Conservation (phyloP, 2,113 vertebrate genomes). For the Equus przewalskii region DNA sequence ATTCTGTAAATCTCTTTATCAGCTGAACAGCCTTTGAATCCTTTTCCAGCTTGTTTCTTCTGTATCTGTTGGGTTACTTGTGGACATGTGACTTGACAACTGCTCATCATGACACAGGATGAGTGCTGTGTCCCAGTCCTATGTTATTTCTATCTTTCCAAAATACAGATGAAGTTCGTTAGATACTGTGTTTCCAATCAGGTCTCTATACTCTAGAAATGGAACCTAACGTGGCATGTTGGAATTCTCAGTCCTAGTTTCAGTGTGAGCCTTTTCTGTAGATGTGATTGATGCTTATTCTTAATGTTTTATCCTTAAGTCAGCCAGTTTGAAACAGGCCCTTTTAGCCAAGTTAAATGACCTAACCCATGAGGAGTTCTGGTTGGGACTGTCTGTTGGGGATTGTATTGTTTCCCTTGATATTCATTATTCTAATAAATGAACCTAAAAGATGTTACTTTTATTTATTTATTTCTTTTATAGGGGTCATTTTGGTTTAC, state of each 20-base stretch:
- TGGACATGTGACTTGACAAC: not conserved
- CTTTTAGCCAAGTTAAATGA: conserved; percentile 3
- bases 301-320: not conserved
- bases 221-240: not conserved
- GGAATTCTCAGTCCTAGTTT: not conserved
- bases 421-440: conserved; percentile 29
- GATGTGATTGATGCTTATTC: not conserved
- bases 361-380: not conserved
- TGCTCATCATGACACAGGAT: not conserved
- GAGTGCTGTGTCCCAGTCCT: not conserved
- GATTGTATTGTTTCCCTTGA: not conserved
- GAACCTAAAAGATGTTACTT: not conserved
- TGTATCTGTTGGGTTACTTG: not conserved
- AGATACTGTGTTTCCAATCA: not conserved
- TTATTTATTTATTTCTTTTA: not conserved
- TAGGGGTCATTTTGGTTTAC: too few species aligned
- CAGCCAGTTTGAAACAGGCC: not conserved
- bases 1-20: not conserved
- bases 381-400: not conserved
- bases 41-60: not conserved
- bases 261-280: not conserved
- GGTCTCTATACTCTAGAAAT: not conserved
- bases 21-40: not conserved
- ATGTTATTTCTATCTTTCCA: not conserved
- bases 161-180: not conserved